phyloP scores from a whole-genome alignment of 1,140 invertebrate genomes.

The Microvelia longipes region DNA sequence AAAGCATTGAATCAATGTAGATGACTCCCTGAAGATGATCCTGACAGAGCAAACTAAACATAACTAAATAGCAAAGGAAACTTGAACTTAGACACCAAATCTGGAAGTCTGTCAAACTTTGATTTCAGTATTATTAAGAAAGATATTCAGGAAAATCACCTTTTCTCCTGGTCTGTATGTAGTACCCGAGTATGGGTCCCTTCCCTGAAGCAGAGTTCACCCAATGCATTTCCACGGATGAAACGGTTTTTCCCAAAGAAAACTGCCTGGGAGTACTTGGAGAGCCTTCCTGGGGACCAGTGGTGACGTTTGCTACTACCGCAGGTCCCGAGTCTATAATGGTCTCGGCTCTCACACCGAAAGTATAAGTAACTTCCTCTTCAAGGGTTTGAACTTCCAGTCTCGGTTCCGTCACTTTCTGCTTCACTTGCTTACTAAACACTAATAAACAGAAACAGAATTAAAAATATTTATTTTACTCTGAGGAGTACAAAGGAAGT shows the following conservation, averaged over 20 bases:
- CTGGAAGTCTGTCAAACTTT: no score
- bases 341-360: slow-evolving; percentile 79
- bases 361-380: slow-evolving; percentile 82
- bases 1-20: no score
- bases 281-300: slow-evolving; percentile 84
- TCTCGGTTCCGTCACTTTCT: slow-evolving; percentile 67
- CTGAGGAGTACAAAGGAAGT: no score
- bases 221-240: slow-evolving; percentile 75
- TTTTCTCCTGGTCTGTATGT: slow-evolving; percentile 77
- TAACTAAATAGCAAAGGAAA: no score
- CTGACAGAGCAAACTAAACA: no score
- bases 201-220: slow-evolving; percentile 68
- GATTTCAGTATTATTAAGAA: no score
- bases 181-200: slow-evolving; percentile 76
- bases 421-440: slow-evolving; percentile 85
- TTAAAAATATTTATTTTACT: no score
- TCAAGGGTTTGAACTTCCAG: slow-evolving; percentile 70
- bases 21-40: no score
- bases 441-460: slow-evolving; percentile 36
- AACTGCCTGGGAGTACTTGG: slow-evolving; percentile 61
- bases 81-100: no score
- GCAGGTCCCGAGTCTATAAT: slow-evolving; percentile 59
- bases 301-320: slow-evolving; percentile 66
- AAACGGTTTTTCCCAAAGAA: slow-evolving; percentile 56
- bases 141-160: no score